Percentiles rank a stretch among this genome's conserved stretches.
Conservation (phyloP, 2,113 vertebrate genomes). For the Gasterosteus aculeatus region DNA sequence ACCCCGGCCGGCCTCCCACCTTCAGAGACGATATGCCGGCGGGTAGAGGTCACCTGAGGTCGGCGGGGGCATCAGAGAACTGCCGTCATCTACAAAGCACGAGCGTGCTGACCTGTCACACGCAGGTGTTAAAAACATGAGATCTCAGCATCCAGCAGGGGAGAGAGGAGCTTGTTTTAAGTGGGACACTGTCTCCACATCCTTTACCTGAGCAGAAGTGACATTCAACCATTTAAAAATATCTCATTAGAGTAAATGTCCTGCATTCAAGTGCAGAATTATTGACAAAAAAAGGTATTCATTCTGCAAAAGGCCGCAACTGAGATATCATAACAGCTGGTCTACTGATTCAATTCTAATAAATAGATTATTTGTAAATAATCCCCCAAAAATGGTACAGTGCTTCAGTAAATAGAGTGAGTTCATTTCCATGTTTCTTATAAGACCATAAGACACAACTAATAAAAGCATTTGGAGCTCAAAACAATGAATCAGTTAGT, state of each 20-base stretch:
- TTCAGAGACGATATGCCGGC: conserved; percentile 47
- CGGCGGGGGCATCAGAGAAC: conserved; percentile 14
- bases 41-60: conserved; percentile 35
- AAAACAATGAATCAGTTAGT: not conserved
- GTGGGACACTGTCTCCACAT: not conserved
- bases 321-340: not conserved
- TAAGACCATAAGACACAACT: too few species aligned
- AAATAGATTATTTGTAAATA: not conserved
- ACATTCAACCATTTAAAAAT: not conserved
- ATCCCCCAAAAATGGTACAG: not conserved
- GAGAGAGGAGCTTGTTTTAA: conserved; percentile 1
- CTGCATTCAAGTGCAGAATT: not conserved
- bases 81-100: conserved; percentile 16
- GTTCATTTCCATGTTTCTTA: not conserved
- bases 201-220: not conserved
- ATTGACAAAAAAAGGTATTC: not conserved
- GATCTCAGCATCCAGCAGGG: not conserved
- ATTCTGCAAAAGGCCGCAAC: not conserved
- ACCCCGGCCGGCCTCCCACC: conserved; percentile 64
- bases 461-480: too few species aligned
- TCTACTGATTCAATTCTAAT: not conserved
- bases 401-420: not conserved
- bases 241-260: not conserved
- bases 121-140: conserved; percentile 7
- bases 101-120: conserved; percentile 20